Conservation (phyloP, 2,113 vertebrate genomes). For the Semicossyphus pulcher region DNA sequence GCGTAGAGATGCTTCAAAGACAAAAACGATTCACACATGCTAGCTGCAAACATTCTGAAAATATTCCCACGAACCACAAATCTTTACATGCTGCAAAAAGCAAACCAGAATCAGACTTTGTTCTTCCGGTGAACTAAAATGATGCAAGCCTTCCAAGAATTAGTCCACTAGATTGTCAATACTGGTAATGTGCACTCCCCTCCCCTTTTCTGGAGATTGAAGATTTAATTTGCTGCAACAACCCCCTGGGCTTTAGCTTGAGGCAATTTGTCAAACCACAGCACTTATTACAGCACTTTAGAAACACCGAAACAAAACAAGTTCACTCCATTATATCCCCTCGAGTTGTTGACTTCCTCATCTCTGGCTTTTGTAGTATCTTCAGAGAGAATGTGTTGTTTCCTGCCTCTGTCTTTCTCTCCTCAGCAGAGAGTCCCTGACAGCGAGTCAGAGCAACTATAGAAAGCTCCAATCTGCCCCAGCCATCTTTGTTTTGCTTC, state of each 20-base stretch:
- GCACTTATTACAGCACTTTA: constrained; percentile 69
- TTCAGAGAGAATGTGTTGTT: constrained; percentile 63
- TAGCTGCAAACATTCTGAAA: constrained; percentile 3
- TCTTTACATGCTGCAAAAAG: neutral
- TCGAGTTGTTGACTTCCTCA: constrained; percentile 62
- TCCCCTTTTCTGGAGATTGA: constrained; percentile 31
- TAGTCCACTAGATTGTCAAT: constrained; percentile 18
- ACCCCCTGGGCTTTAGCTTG: constrained; percentile 49
- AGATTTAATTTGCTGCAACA: constrained; percentile 61
- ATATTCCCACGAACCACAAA: neutral
- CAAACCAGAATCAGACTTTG: neutral
- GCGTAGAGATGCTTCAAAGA: constrained; percentile 21
- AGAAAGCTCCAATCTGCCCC: constrained; percentile 60
- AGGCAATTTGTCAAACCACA: constrained; percentile 71
- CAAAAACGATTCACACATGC: neutral
- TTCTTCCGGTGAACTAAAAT: neutral
- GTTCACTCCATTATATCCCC: constrained; percentile 62
- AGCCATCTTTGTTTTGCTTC: constrained; percentile 56
- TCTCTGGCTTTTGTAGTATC: constrained; percentile 56
- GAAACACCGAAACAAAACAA: constrained; percentile 63
- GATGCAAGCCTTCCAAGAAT: constrained; percentile 6
- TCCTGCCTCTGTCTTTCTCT: constrained; percentile 53
- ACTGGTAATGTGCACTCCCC: constrained; percentile 30
- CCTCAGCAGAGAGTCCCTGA: constrained; percentile 41
- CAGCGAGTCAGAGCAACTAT: constrained; percentile 54